Conservation (phyloP, 2,888 invertebrate species). For the Scrobipalpa costella region DNA sequence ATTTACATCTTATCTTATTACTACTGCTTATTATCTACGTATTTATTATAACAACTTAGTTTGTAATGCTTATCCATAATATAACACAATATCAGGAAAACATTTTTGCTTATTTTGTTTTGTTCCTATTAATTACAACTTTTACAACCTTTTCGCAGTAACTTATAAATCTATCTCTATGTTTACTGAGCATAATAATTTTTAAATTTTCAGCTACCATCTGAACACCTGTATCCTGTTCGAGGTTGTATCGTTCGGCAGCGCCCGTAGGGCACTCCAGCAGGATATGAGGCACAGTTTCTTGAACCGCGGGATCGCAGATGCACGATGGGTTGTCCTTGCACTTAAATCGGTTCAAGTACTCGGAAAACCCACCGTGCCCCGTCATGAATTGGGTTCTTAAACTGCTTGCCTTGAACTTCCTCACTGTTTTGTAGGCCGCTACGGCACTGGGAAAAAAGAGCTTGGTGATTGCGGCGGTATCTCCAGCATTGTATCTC, state of each 20-base stretch:
- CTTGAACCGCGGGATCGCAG: slow-evolving; percentile 23
- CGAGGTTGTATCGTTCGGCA: neutral
- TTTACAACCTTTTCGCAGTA: neutral
- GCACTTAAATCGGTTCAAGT: neutral
- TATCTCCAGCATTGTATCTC: neutral
- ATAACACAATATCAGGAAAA: neutral
- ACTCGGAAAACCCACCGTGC: slow-evolving; percentile 25
- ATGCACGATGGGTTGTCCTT: slow-evolving; percentile 29
- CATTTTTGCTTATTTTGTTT: neutral
- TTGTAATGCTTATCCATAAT: too few species aligned
- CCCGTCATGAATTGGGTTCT: slow-evolving; percentile 18
- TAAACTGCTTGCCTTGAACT: neutral
- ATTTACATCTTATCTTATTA: too few species aligned
- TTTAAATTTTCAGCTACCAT: too few species aligned
- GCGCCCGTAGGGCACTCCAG: neutral
- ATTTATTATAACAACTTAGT: neutral
- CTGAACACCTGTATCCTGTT: neutral
- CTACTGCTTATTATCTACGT: neutral
- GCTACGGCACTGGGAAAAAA: slow-evolving; percentile 19
- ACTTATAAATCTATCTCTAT: neutral
- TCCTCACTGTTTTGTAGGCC: slow-evolving; percentile 10
- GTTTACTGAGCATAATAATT: too few species aligned
- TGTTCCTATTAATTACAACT: neutral
- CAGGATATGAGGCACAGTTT: slow-evolving; percentile 7
- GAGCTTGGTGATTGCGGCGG: neutral